Evolutionary conservation across 2,797 vertebrate genomes (phyloP), one percentile per base, ranked within the genome.

Genomic region (Thaleichthys pacificus): DNA sequence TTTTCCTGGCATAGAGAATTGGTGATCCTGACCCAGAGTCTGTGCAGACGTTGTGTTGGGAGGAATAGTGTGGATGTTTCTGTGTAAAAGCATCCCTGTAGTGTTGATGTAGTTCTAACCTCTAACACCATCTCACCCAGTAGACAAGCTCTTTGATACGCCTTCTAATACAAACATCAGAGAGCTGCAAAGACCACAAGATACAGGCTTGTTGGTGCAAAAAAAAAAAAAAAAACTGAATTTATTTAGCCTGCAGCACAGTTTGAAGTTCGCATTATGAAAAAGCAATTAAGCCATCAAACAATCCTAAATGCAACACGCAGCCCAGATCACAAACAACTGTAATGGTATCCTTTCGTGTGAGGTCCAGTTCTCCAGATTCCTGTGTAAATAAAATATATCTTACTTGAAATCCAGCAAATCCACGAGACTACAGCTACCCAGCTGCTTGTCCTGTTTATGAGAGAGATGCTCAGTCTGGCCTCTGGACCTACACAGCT

Each of bases 91-190:
- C 8, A 42, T 64, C 9, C 62, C n/a, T 42, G 32, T 64, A 21
- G 32, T 64, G 62, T 64, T 62, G 19, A 62, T 32, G 61, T 62
- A 62, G 61, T 64, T 64, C 62, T 64, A 64, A 64, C 32, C 62
- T 64, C 62, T n/a, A 42, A 64, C 62, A 64, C 62, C 3, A 2
- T 64, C 32, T 64, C 62, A 64, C 3, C 62, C 62, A 38, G n/a
- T 42, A 21, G n/a, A 38, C 62, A 38, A 62, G 61, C 14, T 3
- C 30, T 64, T 64, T 32, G 30, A 64, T 21, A 64, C 32, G 14
- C 32, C 30, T 19, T 32, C 42, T 17, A 3, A 47, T 47, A 47
- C 42, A 47, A 14, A 47, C 42, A 47, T 47, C 42, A 47, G 42
- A 47, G 42, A 47, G 11, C 42, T 47, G 42, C 9, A 47, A 14